Base-by-base conservation (phyloP, 2,797 vertebrate genomes). In the Phalloptychus januarius region DNA sequence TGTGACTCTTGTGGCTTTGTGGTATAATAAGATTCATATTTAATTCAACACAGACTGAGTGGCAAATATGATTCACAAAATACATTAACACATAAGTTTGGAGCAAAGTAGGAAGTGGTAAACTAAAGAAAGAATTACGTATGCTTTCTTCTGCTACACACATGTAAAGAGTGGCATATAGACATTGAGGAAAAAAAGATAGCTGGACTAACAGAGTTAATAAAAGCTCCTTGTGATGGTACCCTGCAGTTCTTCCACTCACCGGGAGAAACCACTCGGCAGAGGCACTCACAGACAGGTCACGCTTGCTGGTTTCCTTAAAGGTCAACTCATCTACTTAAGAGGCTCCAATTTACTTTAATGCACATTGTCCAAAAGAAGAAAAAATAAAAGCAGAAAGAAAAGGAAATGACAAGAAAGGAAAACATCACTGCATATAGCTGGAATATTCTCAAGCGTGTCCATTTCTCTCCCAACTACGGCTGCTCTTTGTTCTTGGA, bases 301-400 rank as follows among this genome's bases (percentile, higher is more conserved):
- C 96, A 95, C 89, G 90, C 93, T 94, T 95, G 93, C 95, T 87
- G 89, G 89, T 89, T 94, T 97, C 96, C 95, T 95, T 95, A 96
- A 97, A 96, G 96, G 96, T 96, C 95, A 97, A 91, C 91, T 95
- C 85, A 95, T 93, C 94, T 96, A 95, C 94, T 95, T 96, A 95
- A 95, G 87, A 95, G 92, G 91, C 92, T 87, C 93, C 93, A 96
- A 95, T 88, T 94, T 93, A 92, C 94, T 96, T 96, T 93, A 92
- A 94, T 94, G 93, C 90, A 93, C 93, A 94, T 93, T 93, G 92
- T 92, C 90, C 91, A 94, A 91, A 92, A 91, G 84, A 78, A 71
- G 79, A 77, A 46, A 61, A 46, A 46, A 74, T 70, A 50, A 86
- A 71, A 81, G 83, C 80, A 36, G 58, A 71, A 76, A 76, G 76